Conservation (phyloP, 2,797 vertebrate genomes). For the Anabacerthia variegaticeps region DNA sequence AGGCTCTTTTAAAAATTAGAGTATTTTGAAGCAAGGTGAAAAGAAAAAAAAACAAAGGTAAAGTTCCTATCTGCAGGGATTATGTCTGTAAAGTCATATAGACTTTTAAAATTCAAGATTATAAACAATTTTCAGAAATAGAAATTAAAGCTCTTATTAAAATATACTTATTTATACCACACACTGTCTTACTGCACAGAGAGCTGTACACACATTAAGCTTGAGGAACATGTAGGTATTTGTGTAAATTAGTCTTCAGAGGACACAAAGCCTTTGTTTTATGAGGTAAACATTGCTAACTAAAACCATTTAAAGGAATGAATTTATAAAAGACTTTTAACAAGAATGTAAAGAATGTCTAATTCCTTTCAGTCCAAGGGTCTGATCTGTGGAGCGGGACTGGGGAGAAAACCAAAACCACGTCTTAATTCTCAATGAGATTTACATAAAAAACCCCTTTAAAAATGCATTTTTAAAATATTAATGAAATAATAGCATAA, state of each 20-base stretch:
- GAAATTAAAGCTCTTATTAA: slow-evolving; percentile 12
- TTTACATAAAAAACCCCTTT: background rate
- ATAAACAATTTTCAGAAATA: slow-evolving; percentile 22
- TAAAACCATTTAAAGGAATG: slow-evolving; percentile 33
- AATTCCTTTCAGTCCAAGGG: slow-evolving; percentile 20
- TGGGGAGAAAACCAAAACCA: background rate
- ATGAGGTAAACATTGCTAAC: slow-evolving; percentile 47
- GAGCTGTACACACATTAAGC: background rate
- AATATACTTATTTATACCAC: background rate
- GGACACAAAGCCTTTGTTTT: slow-evolving; percentile 54
- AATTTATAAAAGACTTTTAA: slow-evolving; percentile 15
- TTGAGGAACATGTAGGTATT: background rate
- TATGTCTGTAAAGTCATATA: background rate
- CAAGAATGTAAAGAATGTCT: slow-evolving; percentile 3
- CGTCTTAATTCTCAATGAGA: background rate
- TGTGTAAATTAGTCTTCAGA: slow-evolving; percentile 31
- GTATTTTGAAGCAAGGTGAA: slow-evolving; percentile 42
- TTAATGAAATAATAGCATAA: background rate
- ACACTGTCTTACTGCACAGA: background rate
- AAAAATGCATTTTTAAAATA: background rate
- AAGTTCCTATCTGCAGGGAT: background rate
- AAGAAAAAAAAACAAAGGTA: background rate
- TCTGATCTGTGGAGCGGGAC: background rate
- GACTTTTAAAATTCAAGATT: slow-evolving; percentile 58
- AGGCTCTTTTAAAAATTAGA: background rate